Evolutionary conservation across 1,140 invertebrate genomes (phyloP), one percentile per base, ranked within the genome.

Genomic region (Polyergus mexicanus): DNA sequence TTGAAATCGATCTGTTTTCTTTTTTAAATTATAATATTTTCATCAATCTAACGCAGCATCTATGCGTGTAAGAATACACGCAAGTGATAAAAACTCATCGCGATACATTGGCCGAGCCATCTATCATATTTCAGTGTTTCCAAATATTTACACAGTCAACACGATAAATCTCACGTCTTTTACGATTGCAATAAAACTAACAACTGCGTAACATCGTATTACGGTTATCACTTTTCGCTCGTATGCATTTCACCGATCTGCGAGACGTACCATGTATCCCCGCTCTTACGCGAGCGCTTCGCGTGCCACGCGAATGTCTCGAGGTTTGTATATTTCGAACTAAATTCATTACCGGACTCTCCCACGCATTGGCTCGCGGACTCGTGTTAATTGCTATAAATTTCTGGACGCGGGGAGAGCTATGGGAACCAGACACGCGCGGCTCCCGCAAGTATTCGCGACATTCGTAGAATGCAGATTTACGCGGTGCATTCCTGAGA

Each of bases 381-480:
- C 16, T 58, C 38, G 56, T 74, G 78, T 83, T 83, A 72, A 62
- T 83, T 83, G 78, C 54, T 35, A 51, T 51, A 83, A 74, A 69
- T 85, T 87, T 68, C 41, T 38, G 74, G 72, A 69, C 71, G 77
- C 47, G 3, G 51, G 35, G 28, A 38, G 60, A 65, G 83, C 69
- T 86, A 69, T 74, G 86, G 75, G 80, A 69, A 85, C 60, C 89
- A 81, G 84, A 32, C 32, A 32, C 3, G 3, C 3, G 32, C 3
- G 78, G 85, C 83, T 86, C 81, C 89, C 62, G 72, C 74, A 83
- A 88, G 74, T 72, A 90, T 89, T 86, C 74, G 68, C 71, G 87
- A 87, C 38, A 90, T 85, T 75, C 78, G 25, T 62, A 83, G 78
- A 83, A 83, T 83, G 68, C 78, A 83, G 38, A 83, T 81, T 81